These are phyloP conservation scores for Prunella fulvescens DNA, from an alignment of 2,113 vertebrate species.

Conservation along the genomic window DNA sequence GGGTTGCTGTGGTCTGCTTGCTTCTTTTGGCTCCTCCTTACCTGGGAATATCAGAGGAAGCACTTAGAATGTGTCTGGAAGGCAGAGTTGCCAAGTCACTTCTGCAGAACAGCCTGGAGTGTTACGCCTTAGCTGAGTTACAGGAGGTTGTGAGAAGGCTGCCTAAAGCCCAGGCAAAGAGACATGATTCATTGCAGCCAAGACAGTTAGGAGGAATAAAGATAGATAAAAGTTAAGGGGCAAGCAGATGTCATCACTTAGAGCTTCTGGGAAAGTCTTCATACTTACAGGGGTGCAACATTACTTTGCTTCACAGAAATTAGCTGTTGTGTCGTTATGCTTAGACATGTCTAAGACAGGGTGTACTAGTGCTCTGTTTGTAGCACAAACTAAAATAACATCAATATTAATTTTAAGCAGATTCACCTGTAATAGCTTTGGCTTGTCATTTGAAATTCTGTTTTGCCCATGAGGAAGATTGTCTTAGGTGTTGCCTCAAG, in stretches of 20 bases:
- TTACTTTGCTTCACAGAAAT: neutral
- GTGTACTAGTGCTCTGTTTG: neutral
- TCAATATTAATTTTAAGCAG: neutral
- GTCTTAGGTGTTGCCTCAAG: neutral
- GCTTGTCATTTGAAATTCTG: neutral
- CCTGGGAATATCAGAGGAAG: neutral
- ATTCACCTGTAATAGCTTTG: neutral
- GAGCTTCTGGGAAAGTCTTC: neutral
- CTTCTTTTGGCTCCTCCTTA: neutral
- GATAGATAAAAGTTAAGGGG: neutral
- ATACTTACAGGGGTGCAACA: neutral
- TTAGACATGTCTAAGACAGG: neutral
- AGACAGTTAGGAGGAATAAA: neutral
- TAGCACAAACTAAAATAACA: neutral
- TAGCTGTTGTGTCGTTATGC: neutral
- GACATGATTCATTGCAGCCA: neutral
- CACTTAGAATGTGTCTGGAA: rapidly evolving
- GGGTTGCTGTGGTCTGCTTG: neutral
- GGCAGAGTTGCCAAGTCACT: neutral
- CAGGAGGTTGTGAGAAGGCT: too few relatives aligned
- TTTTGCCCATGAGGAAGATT: neutral
- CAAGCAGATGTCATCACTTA: neutral
- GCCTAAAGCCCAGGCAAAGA: neutral
- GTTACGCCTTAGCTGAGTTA: too few relatives aligned
- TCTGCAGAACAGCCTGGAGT: neutral